A percentile compares a stretch with the other conserved stretches of the same genome.
Conservation (phyloP, 1,140 invertebrate genomes). For the Lycorma delicatula region DNA sequence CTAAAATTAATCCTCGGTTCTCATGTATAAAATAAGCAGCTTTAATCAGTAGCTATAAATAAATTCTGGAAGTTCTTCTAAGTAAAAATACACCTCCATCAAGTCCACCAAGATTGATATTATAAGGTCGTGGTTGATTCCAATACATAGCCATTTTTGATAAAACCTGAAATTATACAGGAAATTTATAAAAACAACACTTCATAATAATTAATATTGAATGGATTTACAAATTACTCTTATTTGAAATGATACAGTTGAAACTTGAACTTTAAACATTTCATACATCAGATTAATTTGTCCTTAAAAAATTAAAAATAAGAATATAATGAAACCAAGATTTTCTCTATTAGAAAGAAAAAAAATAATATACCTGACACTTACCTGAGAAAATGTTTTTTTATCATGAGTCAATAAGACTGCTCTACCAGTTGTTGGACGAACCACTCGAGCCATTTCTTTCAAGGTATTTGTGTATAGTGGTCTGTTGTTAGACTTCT, state of each 20-base stretch:
- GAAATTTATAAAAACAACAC: too few species aligned
- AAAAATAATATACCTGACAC: too few species aligned
- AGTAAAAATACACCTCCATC: slow-evolving; percentile 36
- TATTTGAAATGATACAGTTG: background rate
- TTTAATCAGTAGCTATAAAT: too few species aligned
- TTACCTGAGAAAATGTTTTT: slow-evolving; percentile 37
- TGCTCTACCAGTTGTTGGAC: slow-evolving; percentile 38
- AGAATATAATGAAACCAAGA: background rate
- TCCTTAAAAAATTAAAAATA: background rate
- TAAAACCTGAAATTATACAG: slow-evolving; percentile 33
- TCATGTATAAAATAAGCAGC: too few species aligned
- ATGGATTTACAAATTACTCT: too few species aligned
- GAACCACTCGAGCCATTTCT: slow-evolving; percentile 43
- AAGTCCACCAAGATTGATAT: slow-evolving; percentile 38
- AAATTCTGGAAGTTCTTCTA: slow-evolving; percentile 7
- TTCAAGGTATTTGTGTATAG: slow-evolving; percentile 44
- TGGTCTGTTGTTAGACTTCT: slow-evolving; percentile 40
- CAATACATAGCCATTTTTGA: slow-evolving; percentile 21
- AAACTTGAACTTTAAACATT: background rate
- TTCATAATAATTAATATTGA: too few species aligned
- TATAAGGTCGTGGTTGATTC: slow-evolving; percentile 32
- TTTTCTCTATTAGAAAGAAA: slow-evolving; percentile 2
- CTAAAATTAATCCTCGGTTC: too few species aligned
- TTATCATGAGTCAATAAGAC: slow-evolving; percentile 49
- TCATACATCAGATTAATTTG: background rate